Percentiles rank a stretch among this genome's conserved stretches.
phyloP scores from a whole-genome alignment of 2,888 invertebrate genomes.

The Spisula subtruncata region DNA sequence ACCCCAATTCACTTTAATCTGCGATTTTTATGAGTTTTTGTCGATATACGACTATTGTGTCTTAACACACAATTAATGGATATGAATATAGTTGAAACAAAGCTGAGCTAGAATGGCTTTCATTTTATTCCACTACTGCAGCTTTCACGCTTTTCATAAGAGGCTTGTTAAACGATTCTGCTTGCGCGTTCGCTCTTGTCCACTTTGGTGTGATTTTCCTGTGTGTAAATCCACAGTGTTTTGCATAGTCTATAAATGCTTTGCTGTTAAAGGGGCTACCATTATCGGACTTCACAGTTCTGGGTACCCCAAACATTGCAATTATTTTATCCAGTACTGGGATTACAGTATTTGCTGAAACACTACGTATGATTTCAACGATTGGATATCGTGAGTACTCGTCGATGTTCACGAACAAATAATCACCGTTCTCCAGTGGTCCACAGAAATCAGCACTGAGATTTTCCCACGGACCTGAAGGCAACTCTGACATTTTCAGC shows the following conservation, averaged over 20 bases:
- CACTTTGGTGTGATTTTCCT: slow-evolving; percentile 37
- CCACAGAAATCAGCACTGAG: neutral
- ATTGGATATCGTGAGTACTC: slow-evolving; percentile 21
- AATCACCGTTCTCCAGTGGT: neutral
- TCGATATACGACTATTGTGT: too few species aligned
- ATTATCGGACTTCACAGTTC: neutral
- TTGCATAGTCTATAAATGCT: slow-evolving; percentile 21
- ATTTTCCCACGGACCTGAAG: neutral
- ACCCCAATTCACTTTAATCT: too few species aligned
- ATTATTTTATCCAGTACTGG: slow-evolving; percentile 19
- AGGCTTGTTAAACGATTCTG: slow-evolving; percentile 49
- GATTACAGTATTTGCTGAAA: neutral
- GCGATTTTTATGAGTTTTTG: too few species aligned
- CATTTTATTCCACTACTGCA: neutral
- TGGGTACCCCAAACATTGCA: neutral
- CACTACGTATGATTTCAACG: slow-evolving; percentile 20
- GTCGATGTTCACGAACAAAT: slow-evolving; percentile 14
- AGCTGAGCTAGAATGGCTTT: neutral
- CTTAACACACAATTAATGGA: too few species aligned
- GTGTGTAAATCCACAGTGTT: slow-evolving; percentile 9
- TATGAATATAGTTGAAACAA: too few species aligned
- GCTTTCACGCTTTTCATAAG: slow-evolving; percentile 44
- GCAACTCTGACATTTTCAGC: neutral
- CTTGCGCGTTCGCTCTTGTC: slow-evolving; percentile 30
- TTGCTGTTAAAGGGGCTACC: neutral